Conservation (phyloP, 2,797 vertebrate genomes). For the Tenualosa ilisha region DNA sequence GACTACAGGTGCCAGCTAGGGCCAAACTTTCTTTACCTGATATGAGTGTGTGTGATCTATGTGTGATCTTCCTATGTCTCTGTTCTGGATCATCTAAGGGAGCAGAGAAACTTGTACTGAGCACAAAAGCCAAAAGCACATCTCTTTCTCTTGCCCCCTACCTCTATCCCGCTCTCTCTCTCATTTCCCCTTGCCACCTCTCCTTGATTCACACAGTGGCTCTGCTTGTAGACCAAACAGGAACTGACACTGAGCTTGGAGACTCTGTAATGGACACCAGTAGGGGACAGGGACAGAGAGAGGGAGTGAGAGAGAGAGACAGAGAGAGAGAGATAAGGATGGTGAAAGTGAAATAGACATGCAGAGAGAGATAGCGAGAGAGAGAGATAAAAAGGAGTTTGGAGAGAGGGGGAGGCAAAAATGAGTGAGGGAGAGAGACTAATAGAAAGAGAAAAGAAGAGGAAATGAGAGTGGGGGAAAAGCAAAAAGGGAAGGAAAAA, state of each 20-base stretch:
- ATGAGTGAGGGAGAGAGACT: not conserved
- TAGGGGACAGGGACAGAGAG: not conserved
- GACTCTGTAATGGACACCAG: not conserved
- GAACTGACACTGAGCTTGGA: not conserved
- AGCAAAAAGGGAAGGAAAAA: not conserved
- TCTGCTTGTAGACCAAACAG: not conserved
- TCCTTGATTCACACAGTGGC: not conserved
- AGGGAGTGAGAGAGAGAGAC: not conserved
- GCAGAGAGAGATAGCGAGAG: not conserved
- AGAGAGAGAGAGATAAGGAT: not conserved
- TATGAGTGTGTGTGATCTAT: not conserved
- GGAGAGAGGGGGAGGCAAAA: too few relatives aligned
- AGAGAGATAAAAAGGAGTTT: not conserved
- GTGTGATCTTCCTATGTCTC: not conserved
- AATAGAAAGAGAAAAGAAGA: not conserved
- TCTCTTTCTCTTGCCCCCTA: not conserved
- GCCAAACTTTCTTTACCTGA: slow-evolving; percentile 12
- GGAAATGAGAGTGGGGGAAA: not conserved
- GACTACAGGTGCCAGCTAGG: not conserved
- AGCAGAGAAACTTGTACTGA: not conserved
- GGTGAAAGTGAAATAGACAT: not conserved
- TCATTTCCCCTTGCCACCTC: not conserved
- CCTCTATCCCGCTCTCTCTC: not conserved
- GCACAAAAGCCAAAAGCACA: slow-evolving; percentile 11
- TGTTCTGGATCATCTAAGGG: not conserved